Percentiles rank a stretch among this genome's conserved stretches.
Conservation (phyloP, 2,113 vertebrate genomes). For the Riparia riparia region DNA sequence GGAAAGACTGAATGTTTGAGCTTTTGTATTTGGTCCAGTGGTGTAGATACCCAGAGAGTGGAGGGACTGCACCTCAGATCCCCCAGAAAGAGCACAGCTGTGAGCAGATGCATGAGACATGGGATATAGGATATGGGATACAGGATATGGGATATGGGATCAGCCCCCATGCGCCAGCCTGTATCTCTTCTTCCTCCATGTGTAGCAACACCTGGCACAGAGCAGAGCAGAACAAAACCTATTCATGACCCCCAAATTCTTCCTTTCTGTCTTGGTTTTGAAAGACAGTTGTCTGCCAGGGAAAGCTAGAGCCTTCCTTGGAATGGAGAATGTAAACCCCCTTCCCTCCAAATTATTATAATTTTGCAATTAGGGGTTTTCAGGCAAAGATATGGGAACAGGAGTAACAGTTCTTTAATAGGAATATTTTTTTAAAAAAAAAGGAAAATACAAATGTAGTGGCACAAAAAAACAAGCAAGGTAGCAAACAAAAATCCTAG, state of each 20-base stretch:
- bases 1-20: background rate
- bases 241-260: background rate
- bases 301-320: no score
- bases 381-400: no score
- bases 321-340: no score
- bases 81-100: background rate
- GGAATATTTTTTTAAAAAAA: no score
- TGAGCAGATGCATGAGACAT: fast-evolving
- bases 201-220: background rate
- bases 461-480: no score
- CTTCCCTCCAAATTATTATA: no score
- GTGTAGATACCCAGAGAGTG: background rate
- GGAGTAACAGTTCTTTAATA: no score
- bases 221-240: background rate
- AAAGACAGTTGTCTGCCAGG: no score
- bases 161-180: background rate
- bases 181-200: background rate
- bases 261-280: background rate
- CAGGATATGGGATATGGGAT: background rate
- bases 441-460: no score
- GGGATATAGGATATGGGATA: background rate
- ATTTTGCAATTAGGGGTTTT: no score
- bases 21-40: background rate
- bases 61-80: background rate
- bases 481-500: no score